Base-by-base conservation (phyloP, 2,888 invertebrate species). In the Drosophila prolongata region DNA sequence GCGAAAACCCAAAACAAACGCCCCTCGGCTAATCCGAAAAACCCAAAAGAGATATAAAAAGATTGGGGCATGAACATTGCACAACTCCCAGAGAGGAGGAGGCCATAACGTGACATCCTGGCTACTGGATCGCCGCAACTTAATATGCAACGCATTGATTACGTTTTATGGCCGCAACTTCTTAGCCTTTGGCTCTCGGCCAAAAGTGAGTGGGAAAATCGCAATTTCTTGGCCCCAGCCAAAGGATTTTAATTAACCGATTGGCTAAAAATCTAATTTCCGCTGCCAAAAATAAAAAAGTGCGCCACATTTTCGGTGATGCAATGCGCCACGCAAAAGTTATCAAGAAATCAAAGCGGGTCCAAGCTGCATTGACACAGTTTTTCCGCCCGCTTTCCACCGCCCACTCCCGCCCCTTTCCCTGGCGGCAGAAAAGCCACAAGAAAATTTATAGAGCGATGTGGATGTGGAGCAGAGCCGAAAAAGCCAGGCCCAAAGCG, bases 181-280 rank as follows among this genome's bases (percentile, higher is more conserved):
- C 61, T 52, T 38, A 60, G 80, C 70, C 56, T 40, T 50, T 59
- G 64, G 81, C 65, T 70, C 46, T 44, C 16, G 37, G 19, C 47
- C 27, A n/a, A 74, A 85, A 82, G 76, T 81, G 73, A 78, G 81
- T 75, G 84, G 74, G 57, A 52, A 47, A 55, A 47, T 47, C 60
- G 61, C 34, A 11, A 24, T 47, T 10, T 30, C 6, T 14, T 47
- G 47, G 14, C 47, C 14, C 14, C 58, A 47, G 55, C 62, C 59
- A 70, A 71, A 82, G 88, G 88, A 88, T 86, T 88, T 88, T 84
- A 86, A 84, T 84, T 84, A 88, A 76, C 37, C 52, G 30, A 53
- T 81, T 75, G 46, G 59, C 53, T 69, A 16, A 70, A 88, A 88
- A 88, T 80, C 78, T 78, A 78, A 84, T 84, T 88, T 84, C 89